Percentiles rank a stretch among this genome's conserved stretches.
phyloP scores from a whole-genome alignment of 2,113 vertebrate species.

The Parotia lawesii region DNA sequence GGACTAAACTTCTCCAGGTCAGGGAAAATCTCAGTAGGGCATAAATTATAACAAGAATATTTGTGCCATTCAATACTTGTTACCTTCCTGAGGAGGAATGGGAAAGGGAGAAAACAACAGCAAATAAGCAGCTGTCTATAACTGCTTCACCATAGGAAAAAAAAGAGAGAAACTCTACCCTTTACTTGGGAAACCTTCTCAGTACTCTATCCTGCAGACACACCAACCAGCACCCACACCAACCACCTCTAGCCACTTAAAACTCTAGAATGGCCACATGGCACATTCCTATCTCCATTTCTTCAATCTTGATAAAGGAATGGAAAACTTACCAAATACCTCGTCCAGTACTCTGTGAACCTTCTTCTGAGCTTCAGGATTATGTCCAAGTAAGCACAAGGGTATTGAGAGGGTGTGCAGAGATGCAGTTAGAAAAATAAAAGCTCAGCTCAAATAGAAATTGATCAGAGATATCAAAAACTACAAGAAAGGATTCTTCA shows the following conservation, averaged over 20 bases:
- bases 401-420: not conserved
- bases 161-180: not conserved
- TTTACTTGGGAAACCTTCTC: constrained; percentile 46
- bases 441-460: not conserved
- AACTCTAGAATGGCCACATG: not conserved
- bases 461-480: not conserved
- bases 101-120: not conserved
- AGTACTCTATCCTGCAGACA: not conserved
- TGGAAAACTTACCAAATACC: constrained; percentile 80
- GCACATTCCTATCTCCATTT: not conserved
- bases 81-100: constrained; percentile 69
- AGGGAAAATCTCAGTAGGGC: constrained; percentile 77
- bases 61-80: constrained; percentile 74
- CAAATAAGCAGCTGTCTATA: not conserved
- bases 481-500: not conserved
- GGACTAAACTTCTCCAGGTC: constrained; percentile 85
- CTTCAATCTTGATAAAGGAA: not conserved
- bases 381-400: constrained; percentile 79
- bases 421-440: not conserved
- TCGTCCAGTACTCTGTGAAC: constrained; percentile 83
- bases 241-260: not conserved
- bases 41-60: constrained; percentile 74
- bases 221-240: not conserved
- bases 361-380: constrained; percentile 81
- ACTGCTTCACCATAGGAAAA: not conserved